phyloP scores from a whole-genome alignment of 2,888 invertebrate species.

The Drosophila eohydei region DNA sequence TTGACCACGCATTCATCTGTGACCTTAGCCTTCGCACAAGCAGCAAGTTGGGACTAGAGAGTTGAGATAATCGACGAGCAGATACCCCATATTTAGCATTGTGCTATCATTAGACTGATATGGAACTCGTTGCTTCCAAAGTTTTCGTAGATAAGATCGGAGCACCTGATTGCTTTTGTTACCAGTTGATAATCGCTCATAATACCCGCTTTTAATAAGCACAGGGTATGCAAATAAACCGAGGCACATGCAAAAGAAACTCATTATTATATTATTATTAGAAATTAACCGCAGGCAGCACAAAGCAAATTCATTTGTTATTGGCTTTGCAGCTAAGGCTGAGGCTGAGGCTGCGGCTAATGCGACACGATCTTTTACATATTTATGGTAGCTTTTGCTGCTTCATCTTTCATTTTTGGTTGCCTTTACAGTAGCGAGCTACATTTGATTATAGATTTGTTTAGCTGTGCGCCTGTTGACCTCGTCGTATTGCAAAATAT shows the following conservation, averaged over 20 bases:
- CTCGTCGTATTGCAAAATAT: conserved; percentile 71
- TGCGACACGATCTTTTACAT: conserved; percentile 45
- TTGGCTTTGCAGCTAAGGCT: conserved; percentile 26
- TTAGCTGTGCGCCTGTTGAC: conserved; percentile 63
- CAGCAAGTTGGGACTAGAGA: conserved; percentile 8
- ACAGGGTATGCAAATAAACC: conserved; percentile 16
- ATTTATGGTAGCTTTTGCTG: conserved; percentile 19
- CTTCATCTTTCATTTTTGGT: not conserved
- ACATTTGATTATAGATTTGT: conserved; percentile 44
- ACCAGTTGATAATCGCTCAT: not conserved
- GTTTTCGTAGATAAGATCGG: too few relatives aligned
- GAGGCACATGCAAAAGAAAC: conserved; percentile 37
- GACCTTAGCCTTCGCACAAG: conserved; percentile 73
- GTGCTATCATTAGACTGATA: not conserved
- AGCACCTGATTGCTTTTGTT: too few relatives aligned
- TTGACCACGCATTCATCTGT: conserved; percentile 30
- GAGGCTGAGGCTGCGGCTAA: conserved; percentile 51
- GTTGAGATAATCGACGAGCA: not conserved
- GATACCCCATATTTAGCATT: not conserved
- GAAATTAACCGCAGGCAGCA: conserved; percentile 49
- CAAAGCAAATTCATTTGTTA: conserved; percentile 24
- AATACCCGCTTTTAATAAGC: not conserved
- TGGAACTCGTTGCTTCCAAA: not conserved
- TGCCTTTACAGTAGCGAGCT: conserved; percentile 40
- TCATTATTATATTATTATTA: conserved; percentile 55